Conservation (phyloP, 2,888 invertebrate species). For the Agelastica alni region DNA sequence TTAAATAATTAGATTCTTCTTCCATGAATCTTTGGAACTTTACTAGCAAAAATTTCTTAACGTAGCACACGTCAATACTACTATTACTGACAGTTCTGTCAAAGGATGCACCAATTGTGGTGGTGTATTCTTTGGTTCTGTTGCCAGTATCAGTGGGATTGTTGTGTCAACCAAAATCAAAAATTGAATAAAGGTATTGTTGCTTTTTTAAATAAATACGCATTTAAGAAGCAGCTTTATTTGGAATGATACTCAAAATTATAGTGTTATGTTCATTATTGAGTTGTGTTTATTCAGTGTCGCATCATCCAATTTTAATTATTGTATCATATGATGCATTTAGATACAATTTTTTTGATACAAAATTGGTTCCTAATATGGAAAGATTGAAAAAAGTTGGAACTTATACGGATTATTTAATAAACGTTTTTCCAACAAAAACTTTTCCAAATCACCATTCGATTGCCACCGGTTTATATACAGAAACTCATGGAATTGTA, state of each 20-base stretch:
- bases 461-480: slow-evolving; percentile 70
- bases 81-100: too few relatives aligned
- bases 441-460: slow-evolving; percentile 78
- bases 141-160: background rate
- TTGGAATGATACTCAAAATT: slow-evolving; percentile 38
- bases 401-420: slow-evolving; percentile 63
- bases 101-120: too few relatives aligned
- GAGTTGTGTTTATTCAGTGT: slow-evolving; percentile 43
- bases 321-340: slow-evolving; percentile 74
- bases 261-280: slow-evolving; percentile 34
- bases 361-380: slow-evolving; percentile 64
- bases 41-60: too few relatives aligned
- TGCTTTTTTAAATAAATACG: background rate
- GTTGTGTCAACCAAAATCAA: background rate
- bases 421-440: slow-evolving; percentile 69
- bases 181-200: background rate
- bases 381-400: slow-evolving; percentile 61
- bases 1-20: too few relatives aligned
- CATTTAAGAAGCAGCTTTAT: background rate
- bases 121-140: too few relatives aligned
- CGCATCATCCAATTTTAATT: slow-evolving; percentile 60
- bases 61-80: too few relatives aligned
- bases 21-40: too few relatives aligned
- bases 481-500: slow-evolving; percentile 71
- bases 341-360: slow-evolving; percentile 67